Evolutionary conservation across 2,797 vertebrate species (phyloP).

Genomic region (Muscicapa comitata): DNA sequence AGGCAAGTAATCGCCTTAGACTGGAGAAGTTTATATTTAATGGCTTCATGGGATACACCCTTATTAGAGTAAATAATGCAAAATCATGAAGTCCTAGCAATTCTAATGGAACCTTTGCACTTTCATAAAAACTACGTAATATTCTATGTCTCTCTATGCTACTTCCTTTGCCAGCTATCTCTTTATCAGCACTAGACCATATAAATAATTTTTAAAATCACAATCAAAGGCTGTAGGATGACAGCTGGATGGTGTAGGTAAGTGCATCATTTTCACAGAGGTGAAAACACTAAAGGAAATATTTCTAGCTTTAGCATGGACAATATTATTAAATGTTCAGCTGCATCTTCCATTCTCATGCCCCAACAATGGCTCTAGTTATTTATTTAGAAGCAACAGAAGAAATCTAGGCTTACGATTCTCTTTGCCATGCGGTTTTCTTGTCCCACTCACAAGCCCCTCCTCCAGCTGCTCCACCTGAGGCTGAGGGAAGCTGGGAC

Average conservation of each 20-base stretch:
- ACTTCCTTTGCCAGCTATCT: background rate
- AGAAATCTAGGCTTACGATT: background rate
- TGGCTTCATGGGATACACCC: background rate
- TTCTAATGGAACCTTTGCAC: background rate
- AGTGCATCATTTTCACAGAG: background rate
- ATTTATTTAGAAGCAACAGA: background rate
- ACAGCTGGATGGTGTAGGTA: background rate
- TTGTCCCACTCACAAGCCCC: fast-evolving
- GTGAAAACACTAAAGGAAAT: background rate
- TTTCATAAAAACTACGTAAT: background rate
- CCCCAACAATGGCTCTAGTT: background rate
- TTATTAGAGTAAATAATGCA: background rate
- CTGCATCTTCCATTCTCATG: background rate
- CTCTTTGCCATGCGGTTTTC: background rate
- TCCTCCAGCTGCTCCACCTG: background rate
- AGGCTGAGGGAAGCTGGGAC: background rate
- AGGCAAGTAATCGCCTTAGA: background rate
- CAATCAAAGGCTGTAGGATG: background rate
- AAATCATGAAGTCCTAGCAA: background rate
- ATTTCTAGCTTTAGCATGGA: background rate
- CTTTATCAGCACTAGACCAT: background rate
- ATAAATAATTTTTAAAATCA: background rate
- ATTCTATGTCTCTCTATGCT: background rate
- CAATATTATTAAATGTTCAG: background rate
- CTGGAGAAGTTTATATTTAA: background rate